Percentiles rank a stretch among this genome's conserved stretches.
Evolutionary conservation across 1,140 invertebrate genomes (phyloP).

Genomic region (Leptestheria dahalacensis): DNA sequence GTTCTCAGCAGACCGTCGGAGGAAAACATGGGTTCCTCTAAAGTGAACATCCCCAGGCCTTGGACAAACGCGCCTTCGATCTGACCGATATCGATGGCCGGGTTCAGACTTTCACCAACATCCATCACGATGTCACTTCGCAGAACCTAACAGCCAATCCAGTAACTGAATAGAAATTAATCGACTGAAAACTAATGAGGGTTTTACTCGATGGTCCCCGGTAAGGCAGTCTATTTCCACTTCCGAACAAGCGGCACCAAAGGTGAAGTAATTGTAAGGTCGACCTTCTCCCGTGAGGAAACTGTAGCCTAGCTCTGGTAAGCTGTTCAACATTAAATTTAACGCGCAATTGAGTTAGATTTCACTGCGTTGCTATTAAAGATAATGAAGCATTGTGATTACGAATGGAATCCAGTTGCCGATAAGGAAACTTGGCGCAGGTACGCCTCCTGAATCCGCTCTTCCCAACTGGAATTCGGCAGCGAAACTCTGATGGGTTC

Average conservation of each 20-base stretch:
- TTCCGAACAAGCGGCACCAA: conserved; percentile 58
- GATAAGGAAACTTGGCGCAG: conserved; percentile 63
- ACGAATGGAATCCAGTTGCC: conserved; percentile 65
- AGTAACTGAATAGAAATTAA: not conserved
- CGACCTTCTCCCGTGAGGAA: conserved; percentile 50
- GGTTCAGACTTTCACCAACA: conserved; percentile 78
- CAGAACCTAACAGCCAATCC: conserved; percentile 40
- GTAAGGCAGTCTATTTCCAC: conserved; percentile 80
- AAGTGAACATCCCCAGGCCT: conserved; percentile 78
- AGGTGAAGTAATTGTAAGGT: conserved; percentile 66
- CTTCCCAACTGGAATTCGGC: conserved; percentile 67
- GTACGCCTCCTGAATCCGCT: conserved; percentile 70
- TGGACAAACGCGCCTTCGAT: conserved; percentile 88
- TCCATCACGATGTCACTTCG: conserved; percentile 92
- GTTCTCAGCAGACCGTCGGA: conserved; percentile 64
- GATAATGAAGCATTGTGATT: conserved; percentile 14
- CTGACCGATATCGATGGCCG: conserved; percentile 90
- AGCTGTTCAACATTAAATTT: conserved; percentile 28
- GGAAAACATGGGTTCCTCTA: conserved; percentile 77
- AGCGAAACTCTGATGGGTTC: conserved; percentile 57
- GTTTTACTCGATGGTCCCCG: conserved; percentile 58
- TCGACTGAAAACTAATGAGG: not conserved
- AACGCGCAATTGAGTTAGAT: not conserved
- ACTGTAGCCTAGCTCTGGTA: conserved; percentile 62
- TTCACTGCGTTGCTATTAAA: not conserved